phyloP scores from a whole-genome alignment of 2,888 invertebrate species.

The Xestia xanthographa region DNA sequence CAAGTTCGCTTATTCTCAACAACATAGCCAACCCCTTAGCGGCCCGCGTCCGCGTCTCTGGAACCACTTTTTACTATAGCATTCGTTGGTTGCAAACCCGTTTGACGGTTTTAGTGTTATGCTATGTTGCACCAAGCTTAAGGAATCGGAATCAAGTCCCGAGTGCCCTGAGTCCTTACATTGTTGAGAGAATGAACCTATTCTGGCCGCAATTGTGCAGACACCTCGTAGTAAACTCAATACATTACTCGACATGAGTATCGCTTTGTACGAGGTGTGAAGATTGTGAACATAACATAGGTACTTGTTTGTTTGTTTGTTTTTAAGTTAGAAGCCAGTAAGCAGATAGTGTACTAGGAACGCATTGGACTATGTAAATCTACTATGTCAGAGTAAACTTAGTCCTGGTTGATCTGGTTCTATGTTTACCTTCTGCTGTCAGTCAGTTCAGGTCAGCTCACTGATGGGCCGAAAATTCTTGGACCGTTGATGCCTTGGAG shows the following conservation, averaged over 20 bases:
- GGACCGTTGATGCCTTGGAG: neutral
- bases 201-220: constrained; percentile 8
- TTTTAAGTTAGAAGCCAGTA: neutral
- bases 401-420: neutral
- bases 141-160: constrained; percentile 72
- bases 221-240: neutral
- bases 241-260: neutral
- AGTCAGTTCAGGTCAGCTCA: neutral
- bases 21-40: constrained; percentile 49
- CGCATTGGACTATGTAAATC: neutral
- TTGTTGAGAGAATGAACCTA: constrained; percentile 43
- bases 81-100: constrained; percentile 85
- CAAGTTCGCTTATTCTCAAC: constrained; percentile 51
- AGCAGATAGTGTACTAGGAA: neutral
- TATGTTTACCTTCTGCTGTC: neutral
- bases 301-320: constrained; percentile 13
- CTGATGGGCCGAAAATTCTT: neutral
- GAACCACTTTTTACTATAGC: constrained; percentile 85
- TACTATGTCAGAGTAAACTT: neutral
- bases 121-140: constrained; percentile 78
- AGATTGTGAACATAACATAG: constrained; percentile 3
- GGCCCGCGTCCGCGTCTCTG: constrained; percentile 72
- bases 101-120: constrained; percentile 84
- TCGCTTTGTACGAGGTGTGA: constrained; percentile 30
- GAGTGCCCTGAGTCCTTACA: constrained; percentile 47